Percentiles rank a stretch among this genome's conserved stretches.
Conservation (phyloP, 2,797 vertebrate species). For the Epinephelus coioides region DNA sequence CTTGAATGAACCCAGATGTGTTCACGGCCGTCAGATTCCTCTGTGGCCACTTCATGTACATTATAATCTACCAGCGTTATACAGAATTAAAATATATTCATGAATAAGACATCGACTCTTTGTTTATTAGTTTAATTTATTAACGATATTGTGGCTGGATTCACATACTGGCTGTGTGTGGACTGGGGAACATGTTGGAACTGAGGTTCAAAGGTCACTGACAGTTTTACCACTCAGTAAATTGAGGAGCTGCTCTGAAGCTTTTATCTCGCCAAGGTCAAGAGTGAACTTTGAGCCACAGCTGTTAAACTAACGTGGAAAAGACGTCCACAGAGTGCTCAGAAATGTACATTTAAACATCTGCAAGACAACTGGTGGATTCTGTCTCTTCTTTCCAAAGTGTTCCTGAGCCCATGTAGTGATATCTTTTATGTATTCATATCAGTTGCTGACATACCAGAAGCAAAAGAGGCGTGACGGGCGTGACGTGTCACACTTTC, state of each 20-base stretch:
- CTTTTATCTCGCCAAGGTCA: not conserved
- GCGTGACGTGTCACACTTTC: no score
- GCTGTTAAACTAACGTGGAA: not conserved
- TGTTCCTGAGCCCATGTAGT: no score
- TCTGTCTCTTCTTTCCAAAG: no score
- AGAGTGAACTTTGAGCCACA: not conserved
- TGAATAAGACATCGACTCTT: conserved; percentile 19
- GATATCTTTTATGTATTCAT: no score
- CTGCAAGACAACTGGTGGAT: no score
- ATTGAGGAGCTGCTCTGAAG: not conserved
- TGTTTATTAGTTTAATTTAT: conserved; percentile 4
- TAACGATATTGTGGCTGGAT: not conserved
- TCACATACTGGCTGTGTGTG: not conserved
- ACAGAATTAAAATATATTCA: conserved; percentile 70
- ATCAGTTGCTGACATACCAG: no score
- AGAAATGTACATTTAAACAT: no score
- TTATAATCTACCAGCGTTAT: conserved; percentile 53
- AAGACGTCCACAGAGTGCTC: no score
- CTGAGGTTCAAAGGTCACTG: not conserved
- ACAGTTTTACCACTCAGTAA: not conserved
- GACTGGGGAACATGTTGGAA: not conserved
- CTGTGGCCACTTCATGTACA: conserved; percentile 30
- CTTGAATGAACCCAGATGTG: conserved; percentile 14
- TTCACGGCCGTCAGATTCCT: conserved; percentile 5
- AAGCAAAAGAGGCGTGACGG: no score